A percentile compares a stretch with the other conserved stretches of the same genome.
Evolutionary conservation across 2,888 invertebrate genomes (phyloP).

Genomic region (Lithophane ornitopus): DNA sequence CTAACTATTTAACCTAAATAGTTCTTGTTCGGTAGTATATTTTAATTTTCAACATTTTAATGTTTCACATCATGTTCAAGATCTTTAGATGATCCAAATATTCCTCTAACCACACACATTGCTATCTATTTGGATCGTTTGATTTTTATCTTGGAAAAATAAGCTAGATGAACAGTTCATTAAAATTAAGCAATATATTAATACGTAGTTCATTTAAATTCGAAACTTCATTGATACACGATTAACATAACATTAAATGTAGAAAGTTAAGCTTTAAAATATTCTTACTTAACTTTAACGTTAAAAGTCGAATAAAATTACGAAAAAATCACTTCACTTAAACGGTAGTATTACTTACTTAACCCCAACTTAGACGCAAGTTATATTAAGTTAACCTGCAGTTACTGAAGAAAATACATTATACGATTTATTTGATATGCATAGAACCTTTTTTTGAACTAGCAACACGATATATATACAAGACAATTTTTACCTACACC

Average conservation of each 20-base stretch:
- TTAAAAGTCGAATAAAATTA: conserved; percentile 28
- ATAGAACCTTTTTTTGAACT: background rate
- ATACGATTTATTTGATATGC: background rate
- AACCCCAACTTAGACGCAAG: conserved; percentile 28
- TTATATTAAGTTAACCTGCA: conserved; percentile 29
- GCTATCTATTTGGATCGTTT: background rate
- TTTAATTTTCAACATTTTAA: background rate
- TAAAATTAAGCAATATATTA: conserved; percentile 22
- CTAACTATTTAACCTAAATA: background rate
- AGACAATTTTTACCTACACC: background rate
- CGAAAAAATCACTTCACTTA: conserved; percentile 34
- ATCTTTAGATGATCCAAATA: conserved; percentile 5
- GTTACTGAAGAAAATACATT: conserved; percentile 14
- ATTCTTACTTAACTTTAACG: conserved; percentile 29
- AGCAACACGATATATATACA: background rate
- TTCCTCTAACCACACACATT: background rate
- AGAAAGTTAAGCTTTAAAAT: conserved; percentile 50
- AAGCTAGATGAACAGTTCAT: conserved; percentile 11
- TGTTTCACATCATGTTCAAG: background rate
- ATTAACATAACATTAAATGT: conserved; percentile 42
- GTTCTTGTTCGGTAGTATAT: background rate
- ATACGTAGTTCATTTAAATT: conserved; percentile 13
- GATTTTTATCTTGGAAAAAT: conserved; percentile 23
- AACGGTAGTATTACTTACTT: conserved; percentile 41
- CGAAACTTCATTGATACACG: conserved; percentile 8